Evolutionary conservation across 2,888 invertebrate species (phyloP).

Genomic region (Noctua pronuba): DNA sequence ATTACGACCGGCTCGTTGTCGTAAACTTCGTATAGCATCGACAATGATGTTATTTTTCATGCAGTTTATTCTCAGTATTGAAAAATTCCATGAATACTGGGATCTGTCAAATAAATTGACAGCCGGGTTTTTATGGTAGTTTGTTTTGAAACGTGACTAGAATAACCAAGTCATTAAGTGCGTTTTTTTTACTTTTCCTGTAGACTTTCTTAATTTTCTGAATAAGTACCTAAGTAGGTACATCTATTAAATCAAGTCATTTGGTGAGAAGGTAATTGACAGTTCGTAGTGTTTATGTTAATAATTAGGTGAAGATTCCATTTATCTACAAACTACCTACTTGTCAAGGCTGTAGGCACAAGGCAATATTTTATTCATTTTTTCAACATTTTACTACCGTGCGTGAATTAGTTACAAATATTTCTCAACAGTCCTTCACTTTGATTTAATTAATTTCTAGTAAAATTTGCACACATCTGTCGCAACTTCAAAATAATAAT

Average conservation of each 20-base stretch:
- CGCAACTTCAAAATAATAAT: constrained; percentile 33
- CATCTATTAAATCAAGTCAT: not conserved
- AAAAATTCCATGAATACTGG: constrained; percentile 29
- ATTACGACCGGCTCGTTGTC: not conserved
- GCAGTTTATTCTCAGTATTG: constrained; percentile 28
- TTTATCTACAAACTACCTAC: not conserved
- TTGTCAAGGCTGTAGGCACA: constrained; percentile 23
- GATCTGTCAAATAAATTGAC: constrained; percentile 21
- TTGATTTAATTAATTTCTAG: constrained; percentile 20
- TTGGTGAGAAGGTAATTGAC: not conserved
- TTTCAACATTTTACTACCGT: constrained; percentile 7
- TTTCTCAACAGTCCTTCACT: constrained; percentile 48
- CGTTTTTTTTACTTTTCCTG: not conserved
- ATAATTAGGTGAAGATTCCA: too few species aligned
- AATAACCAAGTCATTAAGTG: not conserved
- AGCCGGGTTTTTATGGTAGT: not conserved
- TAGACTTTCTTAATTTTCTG: not conserved
- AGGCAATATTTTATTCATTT: not conserved
- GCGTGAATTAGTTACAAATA: constrained; percentile 8
- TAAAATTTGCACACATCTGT: constrained; percentile 34
- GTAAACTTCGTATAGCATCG: constrained; percentile 30
- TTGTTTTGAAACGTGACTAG: not conserved
- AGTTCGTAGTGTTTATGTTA: not conserved
- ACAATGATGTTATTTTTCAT: constrained; percentile 37
- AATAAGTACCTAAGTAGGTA: too few species aligned